Evolutionary conservation across 2,113 vertebrate species (phyloP).

Genomic region (Conger conger): DNA sequence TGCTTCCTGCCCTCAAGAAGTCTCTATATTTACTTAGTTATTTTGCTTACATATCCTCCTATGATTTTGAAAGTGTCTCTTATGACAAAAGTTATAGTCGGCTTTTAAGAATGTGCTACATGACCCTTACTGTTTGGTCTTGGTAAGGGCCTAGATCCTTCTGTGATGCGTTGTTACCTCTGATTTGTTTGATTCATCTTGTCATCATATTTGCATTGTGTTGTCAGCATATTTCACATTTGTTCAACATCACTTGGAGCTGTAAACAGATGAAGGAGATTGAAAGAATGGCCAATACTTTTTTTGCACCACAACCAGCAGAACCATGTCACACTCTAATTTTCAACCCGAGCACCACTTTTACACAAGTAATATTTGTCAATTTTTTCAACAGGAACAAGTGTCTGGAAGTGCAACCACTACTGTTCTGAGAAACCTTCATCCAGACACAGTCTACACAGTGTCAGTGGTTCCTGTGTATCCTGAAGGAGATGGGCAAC

Average conservation of each 20-base stretch:
- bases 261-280: not conserved
- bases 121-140: not conserved
- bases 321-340: not conserved
- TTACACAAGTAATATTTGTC: not conserved
- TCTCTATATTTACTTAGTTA: not conserved
- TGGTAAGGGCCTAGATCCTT: not conserved
- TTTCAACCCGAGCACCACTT: not conserved
- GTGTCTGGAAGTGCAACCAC: conserved; percentile 82
- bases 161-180: not conserved
- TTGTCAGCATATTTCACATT: too few relatives aligned
- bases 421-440: conserved; percentile 85
- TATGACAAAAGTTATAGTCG: not conserved
- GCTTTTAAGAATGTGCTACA: not conserved
- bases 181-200: not conserved
- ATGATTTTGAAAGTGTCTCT: not conserved
- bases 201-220: not conserved
- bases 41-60: not conserved
- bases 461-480: conserved; percentile 86
- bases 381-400: conserved; percentile 46
- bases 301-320: not conserved
- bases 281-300: not conserved
- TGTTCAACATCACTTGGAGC: too few relatives aligned
- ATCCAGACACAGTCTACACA: conserved; percentile 82
- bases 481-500: conserved; percentile 80
- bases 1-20: conserved; percentile 2